phyloP scores from a whole-genome alignment of 2,113 vertebrate genomes.

The Macrotis lagotis region DNA sequence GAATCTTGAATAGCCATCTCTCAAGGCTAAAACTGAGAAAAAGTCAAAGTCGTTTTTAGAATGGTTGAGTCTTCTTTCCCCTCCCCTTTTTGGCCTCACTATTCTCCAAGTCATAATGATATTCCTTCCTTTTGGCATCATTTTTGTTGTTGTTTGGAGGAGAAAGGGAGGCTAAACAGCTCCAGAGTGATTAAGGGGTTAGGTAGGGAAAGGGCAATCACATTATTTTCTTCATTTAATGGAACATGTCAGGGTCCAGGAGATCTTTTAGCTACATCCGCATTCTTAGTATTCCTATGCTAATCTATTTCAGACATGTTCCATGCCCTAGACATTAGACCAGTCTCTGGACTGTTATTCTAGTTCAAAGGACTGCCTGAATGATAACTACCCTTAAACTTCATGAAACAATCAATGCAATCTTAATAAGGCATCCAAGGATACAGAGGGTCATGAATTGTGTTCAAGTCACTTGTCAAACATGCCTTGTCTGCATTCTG shows the following conservation, averaged over 20 bases:
- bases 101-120: not conserved
- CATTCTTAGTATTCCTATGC: not conserved
- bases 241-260: not conserved
- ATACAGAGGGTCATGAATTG: not conserved
- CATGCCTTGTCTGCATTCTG: not conserved
- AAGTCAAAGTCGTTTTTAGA: not conserved
- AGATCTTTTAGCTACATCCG: not conserved
- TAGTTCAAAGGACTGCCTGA: not conserved
- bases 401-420: not conserved
- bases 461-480: not conserved
- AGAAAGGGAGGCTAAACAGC: not conserved
- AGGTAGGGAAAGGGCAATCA: not conserved
- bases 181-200: not conserved
- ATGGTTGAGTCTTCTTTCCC: not conserved
- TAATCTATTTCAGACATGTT: not conserved
- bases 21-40: constrained; percentile 3
- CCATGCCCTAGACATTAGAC: not conserved
- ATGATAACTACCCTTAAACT: not conserved
- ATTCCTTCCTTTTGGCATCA: not conserved
- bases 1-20: not conserved
- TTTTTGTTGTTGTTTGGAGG: not conserved
- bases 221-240: not conserved
- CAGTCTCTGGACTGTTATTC: not conserved
- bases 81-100: not conserved
- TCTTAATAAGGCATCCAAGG: not conserved